Evolutionary conservation across 2,113 vertebrate genomes (phyloP).

Genomic region (Chlamydotis undulata): DNA sequence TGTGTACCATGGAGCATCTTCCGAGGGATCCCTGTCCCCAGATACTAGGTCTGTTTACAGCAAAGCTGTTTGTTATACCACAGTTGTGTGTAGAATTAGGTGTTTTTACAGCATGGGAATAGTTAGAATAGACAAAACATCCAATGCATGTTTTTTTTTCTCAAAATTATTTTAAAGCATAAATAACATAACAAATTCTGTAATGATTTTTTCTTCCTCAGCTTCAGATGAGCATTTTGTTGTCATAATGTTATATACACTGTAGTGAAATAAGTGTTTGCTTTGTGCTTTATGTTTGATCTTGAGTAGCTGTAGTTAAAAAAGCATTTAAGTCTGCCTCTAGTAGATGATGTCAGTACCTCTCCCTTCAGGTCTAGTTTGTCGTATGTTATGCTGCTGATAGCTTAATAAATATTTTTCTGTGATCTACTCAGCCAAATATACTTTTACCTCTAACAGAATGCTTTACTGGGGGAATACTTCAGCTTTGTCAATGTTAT

Average conservation of each 20-base stretch:
- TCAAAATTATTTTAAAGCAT: too few species aligned
- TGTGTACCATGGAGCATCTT: conserved; percentile 89
- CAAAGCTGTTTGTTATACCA: conserved; percentile 26
- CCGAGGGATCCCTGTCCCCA: conserved; percentile 95
- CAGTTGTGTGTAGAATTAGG: neutral
- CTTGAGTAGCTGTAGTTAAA: neutral
- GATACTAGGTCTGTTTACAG: conserved; percentile 89
- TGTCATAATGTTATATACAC: neutral
- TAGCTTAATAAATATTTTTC: neutral
- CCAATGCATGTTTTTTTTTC: neutral
- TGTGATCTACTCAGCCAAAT: neutral
- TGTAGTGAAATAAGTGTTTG: neutral
- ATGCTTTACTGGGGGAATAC: neutral
- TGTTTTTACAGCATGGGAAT: neutral
- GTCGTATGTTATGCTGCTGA: neutral
- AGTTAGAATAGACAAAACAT: neutral
- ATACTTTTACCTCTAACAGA: neutral
- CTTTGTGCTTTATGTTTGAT: neutral
- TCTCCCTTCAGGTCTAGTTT: neutral
- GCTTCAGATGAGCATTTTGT: neutral
- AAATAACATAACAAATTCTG: neutral
- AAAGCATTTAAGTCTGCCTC: neutral
- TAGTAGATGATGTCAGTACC: neutral
- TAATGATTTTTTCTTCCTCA: conserved; percentile 3
- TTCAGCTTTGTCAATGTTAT: neutral